These are phyloP conservation scores for Ceratina japonica DNA, from an alignment of 1,140 invertebrate genomes.

Conservation along the genomic window DNA sequence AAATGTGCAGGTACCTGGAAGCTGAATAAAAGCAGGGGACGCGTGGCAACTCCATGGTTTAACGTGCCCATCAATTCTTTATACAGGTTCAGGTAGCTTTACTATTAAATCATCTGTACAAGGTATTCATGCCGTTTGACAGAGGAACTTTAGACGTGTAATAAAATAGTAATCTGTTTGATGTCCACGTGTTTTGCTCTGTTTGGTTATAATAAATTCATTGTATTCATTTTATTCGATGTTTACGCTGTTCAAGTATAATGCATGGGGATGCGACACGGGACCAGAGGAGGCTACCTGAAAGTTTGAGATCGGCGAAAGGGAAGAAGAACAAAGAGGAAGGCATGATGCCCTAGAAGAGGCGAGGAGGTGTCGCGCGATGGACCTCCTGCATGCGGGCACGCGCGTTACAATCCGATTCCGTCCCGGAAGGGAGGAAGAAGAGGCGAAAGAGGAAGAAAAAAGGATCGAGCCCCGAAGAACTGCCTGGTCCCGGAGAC, in stretches of 20 bases:
- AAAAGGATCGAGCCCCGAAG: not conserved
- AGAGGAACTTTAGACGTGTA: too few species aligned
- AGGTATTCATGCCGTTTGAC: too few species aligned
- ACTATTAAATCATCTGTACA: too few species aligned
- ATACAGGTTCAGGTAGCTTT: too few species aligned
- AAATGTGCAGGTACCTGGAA: constrained; percentile 65
- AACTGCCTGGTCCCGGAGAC: constrained; percentile 5
- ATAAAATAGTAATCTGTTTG: too few species aligned
- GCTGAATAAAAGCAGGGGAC: constrained; percentile 15
- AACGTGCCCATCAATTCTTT: too few species aligned
- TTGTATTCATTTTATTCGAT: too few species aligned
- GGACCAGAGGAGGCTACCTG: not conserved
- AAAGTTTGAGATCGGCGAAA: not conserved
- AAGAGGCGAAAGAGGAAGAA: not conserved
- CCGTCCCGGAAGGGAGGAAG: constrained; percentile 57
- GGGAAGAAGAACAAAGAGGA: not conserved
- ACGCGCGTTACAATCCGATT: constrained; percentile 63
- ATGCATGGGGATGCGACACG: too few species aligned
- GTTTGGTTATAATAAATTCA: too few species aligned
- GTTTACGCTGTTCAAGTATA: too few species aligned
- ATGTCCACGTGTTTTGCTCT: too few species aligned
- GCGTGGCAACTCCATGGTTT: constrained; percentile 38
- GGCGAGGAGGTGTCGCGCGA: constrained; percentile 68
- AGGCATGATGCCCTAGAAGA: constrained; percentile 47
- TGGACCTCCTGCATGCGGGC: constrained; percentile 42